Evolutionary conservation across 2,113 vertebrate species (phyloP).

Genomic region (Lamprotornis superbus): DNA sequence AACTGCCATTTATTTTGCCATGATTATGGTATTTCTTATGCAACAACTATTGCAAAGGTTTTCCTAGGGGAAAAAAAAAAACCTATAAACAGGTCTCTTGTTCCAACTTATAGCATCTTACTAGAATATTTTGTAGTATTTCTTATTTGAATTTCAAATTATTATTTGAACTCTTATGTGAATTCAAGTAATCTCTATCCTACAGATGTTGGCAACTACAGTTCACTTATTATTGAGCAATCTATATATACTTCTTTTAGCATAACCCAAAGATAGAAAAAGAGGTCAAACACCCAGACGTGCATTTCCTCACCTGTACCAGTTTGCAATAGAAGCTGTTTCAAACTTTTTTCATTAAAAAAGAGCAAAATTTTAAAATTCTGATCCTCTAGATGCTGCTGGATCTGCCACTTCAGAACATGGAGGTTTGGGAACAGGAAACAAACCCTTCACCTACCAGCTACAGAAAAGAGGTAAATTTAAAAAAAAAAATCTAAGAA

Average conservation of each 20-base stretch:
- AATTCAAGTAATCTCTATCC: not conserved
- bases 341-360: not conserved
- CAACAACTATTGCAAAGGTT: not conserved
- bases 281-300: not conserved
- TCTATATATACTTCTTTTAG: not conserved
- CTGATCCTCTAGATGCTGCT: not conserved
- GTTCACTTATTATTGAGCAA: not conserved
- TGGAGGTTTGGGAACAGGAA: not conserved
- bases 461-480: not conserved
- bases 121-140: not conserved
- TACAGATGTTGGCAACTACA: not conserved
- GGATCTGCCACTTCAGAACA: not conserved
- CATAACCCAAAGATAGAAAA: not conserved
- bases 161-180: not conserved
- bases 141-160: not conserved
- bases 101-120: not conserved
- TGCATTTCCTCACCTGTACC: not conserved
- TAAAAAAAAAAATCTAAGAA: no score
- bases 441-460: not conserved
- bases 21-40: not conserved
- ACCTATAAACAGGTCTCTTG: not conserved
- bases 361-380: not conserved
- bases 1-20: not conserved
- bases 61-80: not conserved
- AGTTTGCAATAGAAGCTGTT: not conserved